Base-by-base conservation (phyloP, 2,888 invertebrate genomes). In the Megamerina dolium region DNA sequence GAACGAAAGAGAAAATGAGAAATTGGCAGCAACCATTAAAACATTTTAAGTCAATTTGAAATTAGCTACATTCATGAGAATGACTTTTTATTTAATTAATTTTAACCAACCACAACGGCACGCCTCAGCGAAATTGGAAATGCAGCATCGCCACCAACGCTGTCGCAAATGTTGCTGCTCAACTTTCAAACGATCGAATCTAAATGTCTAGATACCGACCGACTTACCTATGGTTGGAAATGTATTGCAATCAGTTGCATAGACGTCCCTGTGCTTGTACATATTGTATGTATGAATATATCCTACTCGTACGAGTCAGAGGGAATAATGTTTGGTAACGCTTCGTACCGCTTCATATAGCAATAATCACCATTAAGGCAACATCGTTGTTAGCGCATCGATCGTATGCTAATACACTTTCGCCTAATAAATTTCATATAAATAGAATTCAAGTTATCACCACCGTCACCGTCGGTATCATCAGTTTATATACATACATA, bases 51-150 rank as follows among this genome's bases (percentile, higher is more conserved):
- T 53, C 56, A 51, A 54, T 23, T 32, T 27, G 19, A 56, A 56
- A 59, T 57, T 59, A 54, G 59, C 57, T 55, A 53, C 55, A 61
- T 57, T 55, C 52, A 56, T 58, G 57, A 60, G 57, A 58, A 59
- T 56, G 55, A 53, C 51, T 50, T 56, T 53, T 57, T 55, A 52
- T 54, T 57, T 64, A 65, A 64, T 64, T 61, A 65, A 63, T 53
- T 57, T 53, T 57, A 64, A 58, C 64, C 63, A 65, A 59, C 63
- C 65, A 57, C 51, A 50, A 52, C 55, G 53, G 40, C 53, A 63
- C 57, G 65, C 53, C 58, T 64, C 63, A 54, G 42, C 58, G 56
- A 53, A 53, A 56, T 52, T 50, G 54, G 54, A 57, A 61, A 61
- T 61, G 60, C 58, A 41, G 57, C 60, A 60, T 54, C 48, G 41